These are phyloP conservation scores for Eulemur mongoz DNA, from an alignment of 2,797 vertebrate species.

Conservation along the genomic window DNA sequence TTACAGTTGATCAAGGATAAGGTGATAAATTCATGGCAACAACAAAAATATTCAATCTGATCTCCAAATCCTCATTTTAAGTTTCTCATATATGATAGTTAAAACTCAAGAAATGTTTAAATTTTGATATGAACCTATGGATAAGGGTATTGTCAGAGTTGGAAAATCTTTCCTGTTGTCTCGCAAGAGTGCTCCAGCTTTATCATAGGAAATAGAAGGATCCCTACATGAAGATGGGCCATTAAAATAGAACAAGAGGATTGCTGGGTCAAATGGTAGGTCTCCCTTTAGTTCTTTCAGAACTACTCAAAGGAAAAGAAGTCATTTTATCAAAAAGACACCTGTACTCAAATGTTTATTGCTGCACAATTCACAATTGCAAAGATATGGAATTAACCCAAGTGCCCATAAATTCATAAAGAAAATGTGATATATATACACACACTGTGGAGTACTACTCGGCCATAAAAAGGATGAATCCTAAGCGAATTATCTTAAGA, in stretches of 20 bases:
- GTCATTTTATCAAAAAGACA: too few relatives aligned
- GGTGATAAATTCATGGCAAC: background rate
- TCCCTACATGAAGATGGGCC: background rate
- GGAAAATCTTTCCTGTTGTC: background rate
- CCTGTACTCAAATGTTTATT: too few relatives aligned
- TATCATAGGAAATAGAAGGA: background rate
- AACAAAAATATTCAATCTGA: background rate
- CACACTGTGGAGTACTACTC: too few relatives aligned
- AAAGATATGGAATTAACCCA: too few relatives aligned
- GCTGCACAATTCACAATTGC: too few relatives aligned
- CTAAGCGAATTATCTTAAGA: too few relatives aligned
- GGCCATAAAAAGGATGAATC: too few relatives aligned
- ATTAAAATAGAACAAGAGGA: background rate
- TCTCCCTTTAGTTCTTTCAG: too few relatives aligned
- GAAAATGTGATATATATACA: too few relatives aligned
- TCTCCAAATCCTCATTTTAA: constrained; percentile 4
- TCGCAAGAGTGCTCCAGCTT: background rate
- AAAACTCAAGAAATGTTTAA: background rate
- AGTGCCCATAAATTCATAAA: too few relatives aligned
- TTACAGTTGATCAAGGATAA: background rate
- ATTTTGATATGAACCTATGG: background rate
- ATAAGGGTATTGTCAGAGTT: background rate
- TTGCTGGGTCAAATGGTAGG: background rate
- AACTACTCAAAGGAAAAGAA: too few relatives aligned
- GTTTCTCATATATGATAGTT: background rate